Evolutionary conservation across 2,797 vertebrate species (phyloP).

Genomic region (Erpetoichthys calabaricus): DNA sequence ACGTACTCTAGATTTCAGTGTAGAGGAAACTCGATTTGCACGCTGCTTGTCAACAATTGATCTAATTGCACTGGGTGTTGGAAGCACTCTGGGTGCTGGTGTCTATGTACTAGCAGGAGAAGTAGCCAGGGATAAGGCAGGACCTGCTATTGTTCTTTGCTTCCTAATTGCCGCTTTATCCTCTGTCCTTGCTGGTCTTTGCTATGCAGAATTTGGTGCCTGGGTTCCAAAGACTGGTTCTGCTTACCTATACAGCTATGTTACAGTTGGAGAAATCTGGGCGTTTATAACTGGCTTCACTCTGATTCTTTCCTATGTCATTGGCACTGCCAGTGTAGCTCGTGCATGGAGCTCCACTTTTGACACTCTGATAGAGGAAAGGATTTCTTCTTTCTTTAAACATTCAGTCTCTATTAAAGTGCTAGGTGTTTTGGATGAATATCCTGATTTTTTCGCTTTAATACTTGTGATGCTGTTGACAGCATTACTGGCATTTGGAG

Average conservation of each 20-base stretch:
- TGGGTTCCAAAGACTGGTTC: slow-evolving; percentile 88
- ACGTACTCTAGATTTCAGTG: slow-evolving; percentile 47
- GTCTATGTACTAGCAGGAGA: slow-evolving; percentile 85
- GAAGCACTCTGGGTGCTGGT: slow-evolving; percentile 80
- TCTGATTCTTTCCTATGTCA: slow-evolving; percentile 90
- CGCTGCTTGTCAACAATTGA: slow-evolving; percentile 85
- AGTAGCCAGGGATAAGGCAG: slow-evolving; percentile 78
- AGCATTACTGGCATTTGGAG: slow-evolving; percentile 74
- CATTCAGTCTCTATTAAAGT: slow-evolving; percentile 51
- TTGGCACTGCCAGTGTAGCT: slow-evolving; percentile 87
- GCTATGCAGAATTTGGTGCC: slow-evolving; percentile 90
- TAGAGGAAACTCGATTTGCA: slow-evolving; percentile 60
- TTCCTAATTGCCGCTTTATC: slow-evolving; percentile 85
- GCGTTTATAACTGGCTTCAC: slow-evolving; percentile 96
- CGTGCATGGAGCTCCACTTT: slow-evolving; percentile 88
- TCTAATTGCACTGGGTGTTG: slow-evolving; percentile 80
- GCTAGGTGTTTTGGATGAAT: slow-evolving; percentile 67
- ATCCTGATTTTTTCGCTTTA: slow-evolving; percentile 80
- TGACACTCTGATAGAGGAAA: slow-evolving; percentile 77
- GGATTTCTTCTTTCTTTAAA: slow-evolving; percentile 69
- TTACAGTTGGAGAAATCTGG: slow-evolving; percentile 92
- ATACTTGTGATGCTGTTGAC: slow-evolving; percentile 72
- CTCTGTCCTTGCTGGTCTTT: slow-evolving; percentile 83
- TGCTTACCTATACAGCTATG: slow-evolving; percentile 91
- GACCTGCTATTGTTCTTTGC: slow-evolving; percentile 81